These are phyloP conservation scores for Umimayanthus kanabou DNA, from an alignment of 92 coral and sea anemone species.

Conservation along the genomic window DNA sequence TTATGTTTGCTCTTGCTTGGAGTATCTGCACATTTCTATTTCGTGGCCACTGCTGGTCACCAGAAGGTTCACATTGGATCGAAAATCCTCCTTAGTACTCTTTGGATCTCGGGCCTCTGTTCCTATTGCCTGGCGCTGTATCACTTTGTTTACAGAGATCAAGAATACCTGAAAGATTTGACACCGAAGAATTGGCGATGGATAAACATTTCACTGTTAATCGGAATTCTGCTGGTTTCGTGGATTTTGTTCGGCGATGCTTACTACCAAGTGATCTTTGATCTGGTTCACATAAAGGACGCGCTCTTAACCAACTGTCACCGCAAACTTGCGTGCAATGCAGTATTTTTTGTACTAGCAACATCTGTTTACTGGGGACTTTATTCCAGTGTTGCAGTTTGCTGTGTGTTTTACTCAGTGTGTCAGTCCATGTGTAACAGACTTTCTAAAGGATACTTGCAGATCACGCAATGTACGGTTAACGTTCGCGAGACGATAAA, in stretches of 20 bases:
- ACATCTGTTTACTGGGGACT: constrained; percentile 62
- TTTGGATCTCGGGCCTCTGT: constrained; percentile 52
- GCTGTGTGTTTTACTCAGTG: constrained; percentile 54
- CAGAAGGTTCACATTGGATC: constrained; percentile 49
- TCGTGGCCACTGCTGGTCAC: constrained; percentile 39
- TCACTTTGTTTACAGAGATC: constrained; percentile 49
- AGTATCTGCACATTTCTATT: constrained; percentile 55
- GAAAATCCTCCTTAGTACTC: constrained; percentile 54
- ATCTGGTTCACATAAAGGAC: constrained; percentile 59
- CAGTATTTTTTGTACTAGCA: constrained; percentile 49
- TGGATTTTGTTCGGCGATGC: constrained; percentile 61
- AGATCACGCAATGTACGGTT: constrained; percentile 44
- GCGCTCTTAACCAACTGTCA: constrained; percentile 44
- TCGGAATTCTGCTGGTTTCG: constrained; percentile 52
- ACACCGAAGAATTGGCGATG: constrained; percentile 39
- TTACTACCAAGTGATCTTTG: constrained; percentile 60
- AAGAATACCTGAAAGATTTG: constrained; percentile 47
- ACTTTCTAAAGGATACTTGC: constrained; percentile 57
- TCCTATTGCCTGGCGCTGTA: constrained; percentile 50
- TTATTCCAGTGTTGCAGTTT: constrained; percentile 55
- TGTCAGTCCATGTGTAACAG: constrained; percentile 56
- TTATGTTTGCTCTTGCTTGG: constrained; percentile 54
- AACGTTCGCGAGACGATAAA: constrained; percentile 42
- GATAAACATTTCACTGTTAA: constrained; percentile 37
- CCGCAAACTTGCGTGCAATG: constrained; percentile 30